Evolutionary conservation across 2,797 vertebrate genomes (phyloP), one percentile per base, ranked within the genome.

Genomic region (Anabas testudineus): DNA sequence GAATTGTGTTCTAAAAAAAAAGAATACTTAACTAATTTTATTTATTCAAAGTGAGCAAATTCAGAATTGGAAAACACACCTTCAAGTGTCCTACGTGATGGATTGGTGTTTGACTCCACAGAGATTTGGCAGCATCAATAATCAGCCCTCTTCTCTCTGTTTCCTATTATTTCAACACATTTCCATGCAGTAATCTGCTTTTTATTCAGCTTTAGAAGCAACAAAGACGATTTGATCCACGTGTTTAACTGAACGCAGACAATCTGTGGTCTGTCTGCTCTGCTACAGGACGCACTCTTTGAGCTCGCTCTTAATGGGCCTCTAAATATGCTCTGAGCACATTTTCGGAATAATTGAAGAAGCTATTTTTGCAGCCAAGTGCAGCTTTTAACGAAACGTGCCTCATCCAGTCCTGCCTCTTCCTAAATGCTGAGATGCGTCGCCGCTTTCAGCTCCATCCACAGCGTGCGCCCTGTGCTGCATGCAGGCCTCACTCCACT

Each of bases 401-500:
- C 15, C 42, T 16, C 5, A 42, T n/a, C 7, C 9, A 8, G 3
- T n/a, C 18, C 41, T 42, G 41, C 42, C 39, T 39, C 6, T n/a
- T n/a, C n/a, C n/a, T n/a, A n/a, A n/a, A n/a, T n/a, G n/a, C n/a
- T n/a, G n/a, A n/a, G n/a, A n/a, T n/a, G n/a, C n/a, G n/a, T n/a
- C n/a, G n/a, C n/a, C n/a, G n/a, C n/a, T 57, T 39, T 24, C 46
- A 19, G 67, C 65, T 76, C n/a, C 58, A 28, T 49, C 43, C 72
- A 61, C 64, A 78, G 36, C 71, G 62, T 70, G 67, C 74, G 41
- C 52, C 34, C 4, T n/a, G 3, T 1, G 34, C 34, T 36, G 58
- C 71, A 43, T 54, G 67, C 80, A 85, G 79, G 86, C 87, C 86
- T 85, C 82, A 69, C 66, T 14, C 8, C 69, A 67, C 71, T 85